Percentiles rank a stretch among this genome's conserved stretches.
Conservation (phyloP, 1,140 invertebrate genomes). For the Microvelia longipes region DNA sequence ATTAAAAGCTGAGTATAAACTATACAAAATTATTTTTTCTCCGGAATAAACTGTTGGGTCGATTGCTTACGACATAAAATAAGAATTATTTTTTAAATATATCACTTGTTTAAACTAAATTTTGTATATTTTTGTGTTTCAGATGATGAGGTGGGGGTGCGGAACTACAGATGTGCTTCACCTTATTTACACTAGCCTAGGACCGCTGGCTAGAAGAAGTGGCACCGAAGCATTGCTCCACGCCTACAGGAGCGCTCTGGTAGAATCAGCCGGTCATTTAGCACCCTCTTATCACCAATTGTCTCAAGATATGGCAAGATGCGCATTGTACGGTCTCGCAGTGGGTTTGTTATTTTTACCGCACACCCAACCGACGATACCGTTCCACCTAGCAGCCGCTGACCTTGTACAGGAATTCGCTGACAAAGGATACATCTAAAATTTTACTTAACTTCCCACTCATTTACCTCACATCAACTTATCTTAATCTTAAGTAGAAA, state of each 20-base stretch:
- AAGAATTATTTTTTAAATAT: too few relatives aligned
- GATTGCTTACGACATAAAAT: too few relatives aligned
- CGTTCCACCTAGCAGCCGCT: not conserved
- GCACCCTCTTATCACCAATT: conserved; percentile 10
- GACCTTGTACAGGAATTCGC: conserved; percentile 16
- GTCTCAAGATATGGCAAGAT: conserved; percentile 12
- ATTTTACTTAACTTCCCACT: too few relatives aligned
- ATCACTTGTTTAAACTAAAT: too few relatives aligned
- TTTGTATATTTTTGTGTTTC: not conserved
- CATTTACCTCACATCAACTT: too few relatives aligned
- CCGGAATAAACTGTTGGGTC: too few relatives aligned
- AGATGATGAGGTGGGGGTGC: conserved; percentile 16
- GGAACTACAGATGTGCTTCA: conserved; percentile 31
- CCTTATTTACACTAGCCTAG: conserved; percentile 33
- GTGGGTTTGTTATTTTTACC: conserved; percentile 18
- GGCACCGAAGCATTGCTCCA: conserved; percentile 34
- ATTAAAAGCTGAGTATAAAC: too few relatives aligned
- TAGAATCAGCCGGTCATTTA: conserved; percentile 7
- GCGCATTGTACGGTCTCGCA: conserved; percentile 16
- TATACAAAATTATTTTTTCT: too few relatives aligned
- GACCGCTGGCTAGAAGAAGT: conserved; percentile 30
- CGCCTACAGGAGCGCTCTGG: conserved; percentile 38
- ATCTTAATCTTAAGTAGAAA: too few relatives aligned
- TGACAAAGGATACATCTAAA: conserved; percentile 17
- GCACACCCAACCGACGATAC: conserved; percentile 6